These are phyloP conservation scores for Nezara viridula DNA, from an alignment of 2,888 invertebrate genomes.

Conservation along the genomic window DNA sequence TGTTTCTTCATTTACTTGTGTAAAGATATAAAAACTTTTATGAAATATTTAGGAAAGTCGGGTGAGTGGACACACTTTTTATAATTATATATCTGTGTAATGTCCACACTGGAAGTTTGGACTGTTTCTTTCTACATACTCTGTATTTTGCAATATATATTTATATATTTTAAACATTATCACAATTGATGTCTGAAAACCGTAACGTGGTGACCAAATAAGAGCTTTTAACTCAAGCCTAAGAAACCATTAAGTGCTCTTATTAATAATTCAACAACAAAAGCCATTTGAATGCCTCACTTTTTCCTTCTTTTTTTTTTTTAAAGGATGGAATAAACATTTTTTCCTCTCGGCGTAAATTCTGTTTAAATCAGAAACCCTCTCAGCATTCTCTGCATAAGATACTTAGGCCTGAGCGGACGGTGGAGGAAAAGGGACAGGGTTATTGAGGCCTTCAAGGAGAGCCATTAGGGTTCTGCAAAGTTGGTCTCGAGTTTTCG, in stretches of 20 bases:
- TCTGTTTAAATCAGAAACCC: not conserved
- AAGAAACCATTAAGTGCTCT: not conserved
- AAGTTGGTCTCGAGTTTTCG: not conserved
- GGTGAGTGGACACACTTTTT: too few relatives aligned
- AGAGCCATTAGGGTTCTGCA: not conserved
- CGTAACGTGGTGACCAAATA: not conserved
- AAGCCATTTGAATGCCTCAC: not conserved
- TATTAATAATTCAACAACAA: conserved; percentile 32
- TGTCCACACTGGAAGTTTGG: too few relatives aligned
- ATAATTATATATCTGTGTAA: too few relatives aligned
- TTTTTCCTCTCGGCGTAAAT: not conserved
- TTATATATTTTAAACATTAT: too few relatives aligned
- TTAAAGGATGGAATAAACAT: not conserved
- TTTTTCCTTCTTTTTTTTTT: not conserved
- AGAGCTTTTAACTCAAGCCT: not conserved
- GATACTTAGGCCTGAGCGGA: not conserved
- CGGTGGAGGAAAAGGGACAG: not conserved
- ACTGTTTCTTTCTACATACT: too few relatives aligned
- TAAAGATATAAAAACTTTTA: too few relatives aligned
- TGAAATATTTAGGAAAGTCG: too few relatives aligned
- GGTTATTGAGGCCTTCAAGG: not conserved
- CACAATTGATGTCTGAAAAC: not conserved
- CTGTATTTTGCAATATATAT: too few relatives aligned
- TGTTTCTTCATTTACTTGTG: too few relatives aligned
- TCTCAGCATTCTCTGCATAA: not conserved